Evolutionary conservation across 2,797 vertebrate species (phyloP).

Genomic region (Enteromius unitaeniatus): DNA sequence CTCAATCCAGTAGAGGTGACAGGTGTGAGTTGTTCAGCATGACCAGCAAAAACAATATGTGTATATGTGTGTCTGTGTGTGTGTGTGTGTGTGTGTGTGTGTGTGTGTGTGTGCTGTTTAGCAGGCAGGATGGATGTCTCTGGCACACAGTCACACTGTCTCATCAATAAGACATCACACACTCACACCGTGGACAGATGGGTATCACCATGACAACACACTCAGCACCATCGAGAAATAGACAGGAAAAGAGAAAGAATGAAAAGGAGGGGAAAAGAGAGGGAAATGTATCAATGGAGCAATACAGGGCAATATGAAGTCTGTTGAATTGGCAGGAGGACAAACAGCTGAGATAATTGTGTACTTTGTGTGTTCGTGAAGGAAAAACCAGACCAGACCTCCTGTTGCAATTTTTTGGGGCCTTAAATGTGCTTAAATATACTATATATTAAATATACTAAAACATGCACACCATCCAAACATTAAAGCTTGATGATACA

Average conservation of each 20-base stretch:
- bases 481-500: constrained; percentile 59
- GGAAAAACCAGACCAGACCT: not conserved
- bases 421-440: constrained; percentile 16
- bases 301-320: constrained; percentile 30
- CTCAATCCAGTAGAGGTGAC: constrained; percentile 56
- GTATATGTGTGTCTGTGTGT: constrained; percentile 4
- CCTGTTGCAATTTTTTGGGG: not conserved
- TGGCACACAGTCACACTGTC: constrained; percentile 70
- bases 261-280: constrained; percentile 49
- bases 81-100: not conserved
- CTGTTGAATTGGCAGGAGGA: constrained; percentile 24
- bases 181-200: constrained; percentile 84
- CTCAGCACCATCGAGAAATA: constrained; percentile 72
- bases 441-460: no score
- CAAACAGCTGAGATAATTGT: constrained; percentile 60
- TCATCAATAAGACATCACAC: constrained; percentile 83
- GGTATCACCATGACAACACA: constrained; percentile 85
- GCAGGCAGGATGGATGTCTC: constrained; percentile 63
- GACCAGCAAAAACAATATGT: constrained; percentile 46
- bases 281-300: constrained; percentile 46
- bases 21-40: constrained; percentile 56
- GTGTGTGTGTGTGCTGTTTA: constrained; percentile 59
- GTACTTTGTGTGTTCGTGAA: constrained; percentile 52
- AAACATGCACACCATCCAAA: constrained; percentile 36
- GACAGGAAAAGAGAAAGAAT: constrained; percentile 48